Conservation (phyloP, 2,797 vertebrate species). For the Valencia hispanica region DNA sequence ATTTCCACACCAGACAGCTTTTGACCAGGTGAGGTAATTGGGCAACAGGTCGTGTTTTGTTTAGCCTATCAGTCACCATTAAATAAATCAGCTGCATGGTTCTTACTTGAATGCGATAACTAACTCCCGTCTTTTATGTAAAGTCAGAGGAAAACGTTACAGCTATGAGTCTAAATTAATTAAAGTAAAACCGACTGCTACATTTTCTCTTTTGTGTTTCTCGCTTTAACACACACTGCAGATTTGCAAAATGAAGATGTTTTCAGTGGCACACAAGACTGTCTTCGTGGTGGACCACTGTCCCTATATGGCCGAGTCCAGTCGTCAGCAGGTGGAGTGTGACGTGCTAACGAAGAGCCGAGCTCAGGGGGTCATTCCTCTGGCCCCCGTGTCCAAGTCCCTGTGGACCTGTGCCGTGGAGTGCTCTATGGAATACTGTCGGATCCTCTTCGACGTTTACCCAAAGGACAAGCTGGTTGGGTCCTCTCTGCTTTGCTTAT, state of each 20-base stretch:
- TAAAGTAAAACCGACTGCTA: neutral
- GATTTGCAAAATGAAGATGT: constrained; percentile 87
- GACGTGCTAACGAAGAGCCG: constrained; percentile 97
- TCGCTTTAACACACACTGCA: constrained; percentile 20
- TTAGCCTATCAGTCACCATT: neutral
- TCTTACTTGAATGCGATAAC: neutral
- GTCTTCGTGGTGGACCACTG: constrained; percentile 99
- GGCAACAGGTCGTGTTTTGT: neutral
- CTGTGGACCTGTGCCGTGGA: constrained; percentile 99
- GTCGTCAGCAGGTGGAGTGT: constrained; percentile 95
- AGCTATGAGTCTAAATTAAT: neutral
- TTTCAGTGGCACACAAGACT: constrained; percentile 96
- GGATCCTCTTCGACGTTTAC: constrained; percentile 97
- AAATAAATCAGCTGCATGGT: too few relatives aligned
- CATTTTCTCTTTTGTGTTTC: neutral
- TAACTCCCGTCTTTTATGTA: neutral
- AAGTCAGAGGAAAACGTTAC: neutral
- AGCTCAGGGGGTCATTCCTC: constrained; percentile 92
- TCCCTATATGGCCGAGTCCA: constrained; percentile 97
- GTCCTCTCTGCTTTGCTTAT: neutral
- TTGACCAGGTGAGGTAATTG: constrained; percentile 32
- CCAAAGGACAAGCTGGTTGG: constrained; percentile 93
- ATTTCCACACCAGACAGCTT: neutral
- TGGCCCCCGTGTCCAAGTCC: constrained; percentile 97
- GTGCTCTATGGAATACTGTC: constrained; percentile 98